These are phyloP conservation scores for Oscheius sp. DNA, from an alignment of 2,888 invertebrate genomes.

Conservation along the genomic window DNA sequence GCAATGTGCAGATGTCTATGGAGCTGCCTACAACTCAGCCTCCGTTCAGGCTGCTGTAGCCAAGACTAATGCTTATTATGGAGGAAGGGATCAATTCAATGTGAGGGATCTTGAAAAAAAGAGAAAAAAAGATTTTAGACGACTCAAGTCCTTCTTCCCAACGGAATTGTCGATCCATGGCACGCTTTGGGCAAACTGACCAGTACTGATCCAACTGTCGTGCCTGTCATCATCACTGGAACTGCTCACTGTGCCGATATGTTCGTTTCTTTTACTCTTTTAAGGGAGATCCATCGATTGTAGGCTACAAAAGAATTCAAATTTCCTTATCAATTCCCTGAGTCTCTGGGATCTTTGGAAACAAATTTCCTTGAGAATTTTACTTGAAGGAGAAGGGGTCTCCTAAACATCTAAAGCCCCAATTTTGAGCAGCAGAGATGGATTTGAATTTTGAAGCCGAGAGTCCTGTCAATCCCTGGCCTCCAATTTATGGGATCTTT, in stretches of 20 bases:
- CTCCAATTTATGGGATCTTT: too few relatives aligned
- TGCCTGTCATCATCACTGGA: constrained; percentile 44
- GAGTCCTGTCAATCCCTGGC: too few relatives aligned
- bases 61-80: constrained; percentile 53
- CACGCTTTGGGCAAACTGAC: constrained; percentile 49
- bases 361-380: too few relatives aligned
- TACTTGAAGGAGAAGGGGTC: constrained; percentile 41
- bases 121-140: background rate
- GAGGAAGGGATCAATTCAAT: constrained; percentile 46
- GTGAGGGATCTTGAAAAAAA: constrained; percentile 2
- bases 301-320: too few relatives aligned
- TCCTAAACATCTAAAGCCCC: constrained; percentile 15
- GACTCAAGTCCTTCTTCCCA: constrained; percentile 42
- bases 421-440: too few relatives aligned
- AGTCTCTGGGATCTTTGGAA: too few relatives aligned
- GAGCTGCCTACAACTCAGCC: constrained; percentile 35
- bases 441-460: too few relatives aligned
- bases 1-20: constrained; percentile 54
- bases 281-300: too few relatives aligned
- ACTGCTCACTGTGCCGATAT: constrained; percentile 23
- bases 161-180: constrained; percentile 54
- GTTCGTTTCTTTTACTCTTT: constrained; percentile 44
- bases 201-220: constrained; percentile 30
- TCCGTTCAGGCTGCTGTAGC: constrained; percentile 42
- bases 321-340: too few relatives aligned